Evolutionary conservation across 2,888 invertebrate genomes (phyloP).

Genomic region (Gastracanthus pulcherrimus): DNA sequence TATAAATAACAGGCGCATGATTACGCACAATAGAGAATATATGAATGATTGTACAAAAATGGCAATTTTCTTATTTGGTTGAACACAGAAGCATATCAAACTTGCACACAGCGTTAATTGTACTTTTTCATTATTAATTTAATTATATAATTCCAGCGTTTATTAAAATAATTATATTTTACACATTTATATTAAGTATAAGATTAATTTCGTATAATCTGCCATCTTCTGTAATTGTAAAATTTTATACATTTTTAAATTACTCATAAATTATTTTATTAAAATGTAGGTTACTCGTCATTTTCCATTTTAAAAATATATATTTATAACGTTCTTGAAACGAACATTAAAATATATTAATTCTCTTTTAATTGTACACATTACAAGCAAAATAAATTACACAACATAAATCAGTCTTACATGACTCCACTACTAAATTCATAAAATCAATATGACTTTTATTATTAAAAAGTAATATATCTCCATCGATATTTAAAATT

Average conservation of each 20-base stretch:
- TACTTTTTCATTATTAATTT: background rate
- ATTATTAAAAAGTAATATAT: background rate
- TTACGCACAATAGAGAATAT: slow-evolving; percentile 50
- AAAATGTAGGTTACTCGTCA: background rate
- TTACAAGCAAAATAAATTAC: slow-evolving; percentile 40
- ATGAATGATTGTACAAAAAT: slow-evolving; percentile 57
- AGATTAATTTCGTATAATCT: slow-evolving; percentile 3
- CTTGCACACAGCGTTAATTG: slow-evolving; percentile 20
- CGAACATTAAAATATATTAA: background rate
- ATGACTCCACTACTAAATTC: slow-evolving; percentile 22
- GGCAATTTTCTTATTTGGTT: slow-evolving; percentile 32
- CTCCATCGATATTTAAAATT: background rate
- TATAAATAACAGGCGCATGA: slow-evolving; percentile 53
- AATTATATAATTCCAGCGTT: background rate
- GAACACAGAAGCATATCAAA: background rate
- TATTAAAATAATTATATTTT: background rate
- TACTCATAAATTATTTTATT: background rate
- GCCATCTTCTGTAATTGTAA: background rate
- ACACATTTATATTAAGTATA: background rate
- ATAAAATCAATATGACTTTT: slow-evolving; percentile 24
- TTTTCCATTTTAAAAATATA: background rate
- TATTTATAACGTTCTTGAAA: background rate
- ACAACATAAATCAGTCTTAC: slow-evolving; percentile 53
- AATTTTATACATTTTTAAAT: slow-evolving; percentile 29
- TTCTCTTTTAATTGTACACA: slow-evolving; percentile 15